Evolutionary conservation across 2,888 invertebrate genomes (phyloP).

Genomic region (Drosophila kokeensis): DNA sequence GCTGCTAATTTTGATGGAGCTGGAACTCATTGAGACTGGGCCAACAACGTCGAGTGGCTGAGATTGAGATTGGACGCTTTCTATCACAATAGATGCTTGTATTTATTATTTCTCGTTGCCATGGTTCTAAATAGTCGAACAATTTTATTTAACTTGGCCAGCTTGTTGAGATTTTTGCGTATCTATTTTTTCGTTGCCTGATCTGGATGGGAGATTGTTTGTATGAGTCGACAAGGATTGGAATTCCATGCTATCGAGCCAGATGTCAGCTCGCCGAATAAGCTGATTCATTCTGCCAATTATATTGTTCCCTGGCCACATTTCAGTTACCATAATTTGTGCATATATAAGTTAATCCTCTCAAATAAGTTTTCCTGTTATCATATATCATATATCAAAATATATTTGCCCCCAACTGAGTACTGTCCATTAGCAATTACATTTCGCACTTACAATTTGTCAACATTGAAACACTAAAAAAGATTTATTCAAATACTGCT

Average conservation of each 20-base stretch:
- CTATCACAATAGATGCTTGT: not conserved
- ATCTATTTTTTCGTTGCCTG: not conserved
- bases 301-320: not conserved
- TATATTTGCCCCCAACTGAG: not conserved
- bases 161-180: not conserved
- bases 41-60: not conserved
- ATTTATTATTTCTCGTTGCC: slow-evolving; percentile 4
- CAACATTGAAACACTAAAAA: not conserved
- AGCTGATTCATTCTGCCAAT: not conserved
- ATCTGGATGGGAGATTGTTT: not conserved
- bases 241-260: not conserved
- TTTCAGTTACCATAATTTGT: not conserved
- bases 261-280: not conserved
- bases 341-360: not conserved
- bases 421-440: not conserved
- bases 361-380: not conserved
- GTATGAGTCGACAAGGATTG: not conserved
- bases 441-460: not conserved
- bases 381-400: too few species aligned
- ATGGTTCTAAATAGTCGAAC: not conserved
- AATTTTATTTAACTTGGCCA: not conserved
- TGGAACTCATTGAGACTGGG: not conserved
- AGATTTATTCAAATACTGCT: not conserved
- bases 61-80: slow-evolving; percentile 2
- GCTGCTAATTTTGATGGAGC: not conserved